These are phyloP conservation scores for Maniola jurtina DNA, from an alignment of 1,140 invertebrate species.

Conservation along the genomic window DNA sequence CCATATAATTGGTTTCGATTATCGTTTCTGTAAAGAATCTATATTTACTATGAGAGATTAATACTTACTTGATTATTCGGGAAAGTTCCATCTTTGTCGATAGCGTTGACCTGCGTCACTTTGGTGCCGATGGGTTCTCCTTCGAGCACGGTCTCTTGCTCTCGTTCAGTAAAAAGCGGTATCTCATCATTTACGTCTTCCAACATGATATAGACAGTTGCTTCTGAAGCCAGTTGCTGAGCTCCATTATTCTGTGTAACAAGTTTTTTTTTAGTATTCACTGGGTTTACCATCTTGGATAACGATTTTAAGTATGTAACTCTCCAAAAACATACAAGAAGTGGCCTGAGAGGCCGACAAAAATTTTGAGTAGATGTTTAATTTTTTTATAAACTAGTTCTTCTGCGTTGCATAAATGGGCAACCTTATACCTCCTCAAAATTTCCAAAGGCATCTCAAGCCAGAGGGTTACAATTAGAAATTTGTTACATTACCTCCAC, in stretches of 20 bases:
- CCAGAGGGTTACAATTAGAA: neutral
- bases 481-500: constrained; percentile 87
- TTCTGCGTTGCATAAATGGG: no score
- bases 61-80: constrained; percentile 93
- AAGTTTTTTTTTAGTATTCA: neutral
- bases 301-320: neutral
- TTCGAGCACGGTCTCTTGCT: constrained; percentile 96
- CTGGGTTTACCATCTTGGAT: neutral
- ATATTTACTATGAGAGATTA: no score
- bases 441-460: no score
- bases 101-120: constrained; percentile 97
- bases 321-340: no score
- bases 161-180: constrained; percentile 94
- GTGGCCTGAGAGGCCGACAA: no score
- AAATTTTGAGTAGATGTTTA: no score
- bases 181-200: constrained; percentile 99
- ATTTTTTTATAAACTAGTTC: no score
- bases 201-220: constrained; percentile 94
- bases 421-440: no score
- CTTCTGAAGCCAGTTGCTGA: constrained; percentile 95
- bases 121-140: constrained; percentile 95
- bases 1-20: no score
- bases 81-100: constrained; percentile 97
- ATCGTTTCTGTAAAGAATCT: no score
- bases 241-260: constrained; percentile 92